phyloP scores from a whole-genome alignment of 2,113 vertebrate genomes.

The Caloenas nicobarica region DNA sequence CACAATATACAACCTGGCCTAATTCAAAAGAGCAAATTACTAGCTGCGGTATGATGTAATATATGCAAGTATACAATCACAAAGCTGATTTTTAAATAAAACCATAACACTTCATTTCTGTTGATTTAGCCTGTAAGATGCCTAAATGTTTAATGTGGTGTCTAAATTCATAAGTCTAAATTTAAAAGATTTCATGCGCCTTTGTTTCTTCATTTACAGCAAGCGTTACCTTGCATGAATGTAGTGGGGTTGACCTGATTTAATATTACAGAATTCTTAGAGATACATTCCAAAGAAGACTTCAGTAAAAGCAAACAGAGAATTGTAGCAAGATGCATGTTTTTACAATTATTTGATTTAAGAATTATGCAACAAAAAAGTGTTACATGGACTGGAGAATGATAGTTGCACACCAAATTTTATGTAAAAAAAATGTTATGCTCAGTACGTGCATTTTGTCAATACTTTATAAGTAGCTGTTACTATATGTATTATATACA shows the following conservation, averaged over 20 bases:
- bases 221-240: not conserved
- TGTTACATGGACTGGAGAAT: not conserved
- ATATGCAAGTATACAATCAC: fast-evolving
- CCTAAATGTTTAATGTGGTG: not conserved
- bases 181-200: not conserved
- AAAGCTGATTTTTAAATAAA: not conserved
- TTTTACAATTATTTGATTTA: not conserved
- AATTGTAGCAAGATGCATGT: not conserved
- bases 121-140: not conserved
- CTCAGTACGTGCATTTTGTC: not conserved
- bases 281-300: not conserved
- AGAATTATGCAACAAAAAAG: not conserved
- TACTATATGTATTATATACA: not conserved
- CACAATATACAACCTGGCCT: fast-evolving
- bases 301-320: not conserved
- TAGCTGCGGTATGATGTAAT: fast-evolving
- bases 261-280: not conserved
- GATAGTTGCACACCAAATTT: not conserved
- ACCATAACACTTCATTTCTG: not conserved
- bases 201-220: not conserved
- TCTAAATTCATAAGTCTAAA: not conserved
- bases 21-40: not conserved
- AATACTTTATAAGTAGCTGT: not conserved
- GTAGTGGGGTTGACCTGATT: not conserved
- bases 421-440: not conserved